phyloP scores from a whole-genome alignment of 2,888 invertebrate species.

The Cryptocheilus praepositus region DNA sequence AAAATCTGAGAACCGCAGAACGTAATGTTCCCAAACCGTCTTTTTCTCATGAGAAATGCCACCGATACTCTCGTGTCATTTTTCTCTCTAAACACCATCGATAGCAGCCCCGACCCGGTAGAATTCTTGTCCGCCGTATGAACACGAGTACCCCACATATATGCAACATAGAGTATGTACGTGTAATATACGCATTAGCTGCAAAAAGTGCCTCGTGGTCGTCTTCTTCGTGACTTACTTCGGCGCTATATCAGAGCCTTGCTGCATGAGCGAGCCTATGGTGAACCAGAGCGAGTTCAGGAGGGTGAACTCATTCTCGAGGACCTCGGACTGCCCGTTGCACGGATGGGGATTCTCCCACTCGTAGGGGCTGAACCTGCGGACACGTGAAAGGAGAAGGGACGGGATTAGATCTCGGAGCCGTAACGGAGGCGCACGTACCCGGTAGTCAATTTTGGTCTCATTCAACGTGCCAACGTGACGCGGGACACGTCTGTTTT shows the following conservation, averaged over 20 bases:
- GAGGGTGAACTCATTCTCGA: slow-evolving; percentile 94
- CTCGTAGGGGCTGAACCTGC: slow-evolving; percentile 94
- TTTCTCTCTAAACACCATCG: too few relatives aligned
- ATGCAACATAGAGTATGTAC: slow-evolving; percentile 2
- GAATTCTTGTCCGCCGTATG: too few relatives aligned
- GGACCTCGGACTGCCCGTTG: slow-evolving; percentile 88
- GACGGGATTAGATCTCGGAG: slow-evolving; percentile 64
- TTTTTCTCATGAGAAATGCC: too few relatives aligned
- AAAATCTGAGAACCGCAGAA: too few relatives aligned
- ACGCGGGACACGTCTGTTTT: too few relatives aligned
- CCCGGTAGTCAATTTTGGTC: too few relatives aligned
- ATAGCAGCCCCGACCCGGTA: too few relatives aligned
- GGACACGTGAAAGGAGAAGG: slow-evolving; percentile 73
- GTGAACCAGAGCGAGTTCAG: slow-evolving; percentile 97
- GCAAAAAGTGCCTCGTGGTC: slow-evolving; percentile 16
- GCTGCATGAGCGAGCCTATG: slow-evolving; percentile 94
- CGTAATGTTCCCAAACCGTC: too few relatives aligned
- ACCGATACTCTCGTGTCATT: too few relatives aligned
- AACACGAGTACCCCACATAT: slow-evolving; percentile 2
- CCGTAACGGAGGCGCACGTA: slow-evolving; percentile 20
- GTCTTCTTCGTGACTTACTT: slow-evolving; percentile 80
- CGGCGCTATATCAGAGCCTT: slow-evolving; percentile 94
- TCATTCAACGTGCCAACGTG: background rate
- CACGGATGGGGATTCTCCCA: slow-evolving; percentile 93
- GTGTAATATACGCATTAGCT: background rate